Percentiles rank a stretch among this genome's conserved stretches.
Conservation (phyloP, 2,113 vertebrate genomes). For the Notechis scutatus region DNA sequence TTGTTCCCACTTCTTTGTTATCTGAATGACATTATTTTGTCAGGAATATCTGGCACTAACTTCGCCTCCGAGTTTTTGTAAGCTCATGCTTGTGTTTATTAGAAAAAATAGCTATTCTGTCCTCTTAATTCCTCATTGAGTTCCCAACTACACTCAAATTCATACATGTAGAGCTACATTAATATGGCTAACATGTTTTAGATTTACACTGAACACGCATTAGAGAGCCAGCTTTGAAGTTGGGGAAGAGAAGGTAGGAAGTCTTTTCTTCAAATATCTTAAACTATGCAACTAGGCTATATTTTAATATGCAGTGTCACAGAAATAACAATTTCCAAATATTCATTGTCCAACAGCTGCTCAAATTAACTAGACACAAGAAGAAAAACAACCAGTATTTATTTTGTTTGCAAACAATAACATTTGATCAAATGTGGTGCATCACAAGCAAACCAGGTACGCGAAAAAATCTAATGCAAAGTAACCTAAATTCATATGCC, state of each 20-base stretch:
- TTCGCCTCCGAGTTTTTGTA: not conserved
- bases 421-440: not conserved
- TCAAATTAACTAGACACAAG: not conserved
- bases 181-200: not conserved
- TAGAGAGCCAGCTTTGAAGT: not conserved
- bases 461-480: not conserved
- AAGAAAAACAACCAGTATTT: not conserved
- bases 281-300: not conserved
- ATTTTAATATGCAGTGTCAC: not conserved
- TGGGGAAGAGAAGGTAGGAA: not conserved
- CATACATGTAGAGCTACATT: not conserved
- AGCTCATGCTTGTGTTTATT: not conserved
- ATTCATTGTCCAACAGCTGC: not conserved
- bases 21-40: not conserved
- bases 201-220: not conserved
- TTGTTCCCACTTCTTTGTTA: not conserved
- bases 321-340: not conserved
- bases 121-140: not conserved
- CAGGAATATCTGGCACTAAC: not conserved
- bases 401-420: not conserved
- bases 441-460: not conserved
- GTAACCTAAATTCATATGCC: not conserved
- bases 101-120: not conserved
- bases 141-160: not conserved
- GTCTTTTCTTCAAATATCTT: not conserved